These are phyloP conservation scores for Cataglyphis livida DNA, from an alignment of 2,888 invertebrate genomes.

Conservation along the genomic window DNA sequence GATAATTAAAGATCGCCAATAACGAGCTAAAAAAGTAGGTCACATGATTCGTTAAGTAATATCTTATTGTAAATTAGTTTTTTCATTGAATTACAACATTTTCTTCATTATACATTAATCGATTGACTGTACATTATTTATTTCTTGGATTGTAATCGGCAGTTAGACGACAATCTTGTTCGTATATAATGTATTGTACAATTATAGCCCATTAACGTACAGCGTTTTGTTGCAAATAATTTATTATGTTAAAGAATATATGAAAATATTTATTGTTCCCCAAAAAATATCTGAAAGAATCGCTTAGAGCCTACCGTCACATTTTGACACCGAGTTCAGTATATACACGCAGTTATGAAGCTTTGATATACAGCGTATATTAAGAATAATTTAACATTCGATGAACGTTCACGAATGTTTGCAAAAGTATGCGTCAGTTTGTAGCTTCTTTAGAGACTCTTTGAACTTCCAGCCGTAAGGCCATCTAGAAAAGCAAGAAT, in stretches of 20 bases:
- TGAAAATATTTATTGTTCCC: constrained; percentile 48
- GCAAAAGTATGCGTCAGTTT: constrained; percentile 4
- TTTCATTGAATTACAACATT: constrained; percentile 58
- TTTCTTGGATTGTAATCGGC: constrained; percentile 28
- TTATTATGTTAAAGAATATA: constrained; percentile 44
- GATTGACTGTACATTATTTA: constrained; percentile 22
- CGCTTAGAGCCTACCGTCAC: constrained; percentile 26
- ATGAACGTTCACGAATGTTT: constrained; percentile 22
- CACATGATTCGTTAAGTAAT: constrained; percentile 63
- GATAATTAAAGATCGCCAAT: constrained; percentile 65
- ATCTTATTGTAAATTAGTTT: constrained; percentile 63
- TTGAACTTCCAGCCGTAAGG: constrained; percentile 11
- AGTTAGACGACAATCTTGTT: constrained; percentile 31
- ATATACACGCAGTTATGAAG: constrained; percentile 17
- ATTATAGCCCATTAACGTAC: constrained; percentile 23
- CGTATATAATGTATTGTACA: constrained; percentile 40
- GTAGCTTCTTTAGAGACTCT: constrained; percentile 31
- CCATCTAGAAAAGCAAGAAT: constrained; percentile 51
- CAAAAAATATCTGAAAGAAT: not conserved
- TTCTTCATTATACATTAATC: constrained; percentile 10
- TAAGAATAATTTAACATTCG: constrained; percentile 24
- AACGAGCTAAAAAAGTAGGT: constrained; percentile 58
- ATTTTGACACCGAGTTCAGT: constrained; percentile 16
- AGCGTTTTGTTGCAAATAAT: constrained; percentile 42
- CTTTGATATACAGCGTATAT: constrained; percentile 26